A percentile compares a stretch with the other conserved stretches of the same genome.
phyloP scores from a whole-genome alignment of 2,113 vertebrate genomes.

The Gulo gulo region DNA sequence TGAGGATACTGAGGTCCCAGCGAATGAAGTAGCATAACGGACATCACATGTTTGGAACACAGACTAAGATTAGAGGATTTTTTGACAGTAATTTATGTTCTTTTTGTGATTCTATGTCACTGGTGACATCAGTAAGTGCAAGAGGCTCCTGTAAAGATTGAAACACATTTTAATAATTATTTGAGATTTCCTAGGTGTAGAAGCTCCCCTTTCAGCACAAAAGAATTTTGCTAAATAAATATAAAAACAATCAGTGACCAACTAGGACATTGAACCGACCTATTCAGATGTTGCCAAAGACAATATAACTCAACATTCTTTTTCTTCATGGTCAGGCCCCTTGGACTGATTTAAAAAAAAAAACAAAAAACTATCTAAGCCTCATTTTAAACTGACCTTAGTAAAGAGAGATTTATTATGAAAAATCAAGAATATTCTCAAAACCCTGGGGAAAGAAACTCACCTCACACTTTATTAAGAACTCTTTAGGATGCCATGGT shows the following conservation, averaged over 20 bases:
- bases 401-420: neutral
- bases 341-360: neutral
- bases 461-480: neutral
- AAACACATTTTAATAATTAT: neutral
- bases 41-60: neutral
- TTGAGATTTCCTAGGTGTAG: neutral
- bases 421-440: neutral
- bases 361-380: neutral
- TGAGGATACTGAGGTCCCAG: neutral
- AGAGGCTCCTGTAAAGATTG: neutral
- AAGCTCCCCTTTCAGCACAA: neutral
- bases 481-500: neutral
- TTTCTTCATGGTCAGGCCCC: neutral
- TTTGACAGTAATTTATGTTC: neutral
- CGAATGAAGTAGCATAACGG: neutral
- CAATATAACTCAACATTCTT: neutral
- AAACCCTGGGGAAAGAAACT: neutral
- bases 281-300: neutral
- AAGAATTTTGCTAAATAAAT: slow-evolving; percentile 28
- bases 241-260: neutral
- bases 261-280: neutral
- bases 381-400: neutral
- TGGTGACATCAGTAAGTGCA: neutral
- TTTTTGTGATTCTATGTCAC: neutral
- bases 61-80: neutral